Evolutionary conservation across 2,888 invertebrate genomes (phyloP).

Genomic region (Epinotia nisella): DNA sequence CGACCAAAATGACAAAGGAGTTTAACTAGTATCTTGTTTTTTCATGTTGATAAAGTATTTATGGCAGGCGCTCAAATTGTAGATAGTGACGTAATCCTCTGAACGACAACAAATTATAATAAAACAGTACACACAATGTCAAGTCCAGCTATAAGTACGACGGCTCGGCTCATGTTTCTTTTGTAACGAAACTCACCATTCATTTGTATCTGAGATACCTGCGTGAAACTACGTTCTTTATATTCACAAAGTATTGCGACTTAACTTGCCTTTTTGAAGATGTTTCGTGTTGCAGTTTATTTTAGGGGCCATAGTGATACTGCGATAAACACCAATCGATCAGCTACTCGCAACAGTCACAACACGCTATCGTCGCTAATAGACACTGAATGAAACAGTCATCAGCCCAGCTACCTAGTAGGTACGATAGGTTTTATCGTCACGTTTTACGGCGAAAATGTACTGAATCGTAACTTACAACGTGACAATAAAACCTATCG

Average conservation of each 20-base stretch:
- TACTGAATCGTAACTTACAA: no score
- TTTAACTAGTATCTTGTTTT: constrained; percentile 23
- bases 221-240: no score
- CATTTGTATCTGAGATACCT: no score
- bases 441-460: no score
- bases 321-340: neutral
- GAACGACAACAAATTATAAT: constrained; percentile 1
- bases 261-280: neutral
- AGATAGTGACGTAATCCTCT: constrained; percentile 5
- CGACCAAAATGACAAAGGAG: constrained; percentile 14
- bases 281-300: constrained; percentile 3
- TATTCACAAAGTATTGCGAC: neutral
- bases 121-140: neutral
- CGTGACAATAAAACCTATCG: no score
- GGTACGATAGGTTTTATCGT: no score
- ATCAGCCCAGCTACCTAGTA: no score
- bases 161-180: neutral
- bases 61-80: constrained; percentile 8
- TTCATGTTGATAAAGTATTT: constrained; percentile 35
- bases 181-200: neutral
- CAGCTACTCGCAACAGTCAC: neutral
- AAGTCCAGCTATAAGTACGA: no score
- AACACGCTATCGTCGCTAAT: neutral
- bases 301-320: constrained; percentile 10
- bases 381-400: neutral